Percentiles rank a stretch among this genome's conserved stretches.
These are phyloP conservation scores for Pyrgilauda ruficollis DNA, from an alignment of 2,113 vertebrate genomes.

Conservation along the genomic window DNA sequence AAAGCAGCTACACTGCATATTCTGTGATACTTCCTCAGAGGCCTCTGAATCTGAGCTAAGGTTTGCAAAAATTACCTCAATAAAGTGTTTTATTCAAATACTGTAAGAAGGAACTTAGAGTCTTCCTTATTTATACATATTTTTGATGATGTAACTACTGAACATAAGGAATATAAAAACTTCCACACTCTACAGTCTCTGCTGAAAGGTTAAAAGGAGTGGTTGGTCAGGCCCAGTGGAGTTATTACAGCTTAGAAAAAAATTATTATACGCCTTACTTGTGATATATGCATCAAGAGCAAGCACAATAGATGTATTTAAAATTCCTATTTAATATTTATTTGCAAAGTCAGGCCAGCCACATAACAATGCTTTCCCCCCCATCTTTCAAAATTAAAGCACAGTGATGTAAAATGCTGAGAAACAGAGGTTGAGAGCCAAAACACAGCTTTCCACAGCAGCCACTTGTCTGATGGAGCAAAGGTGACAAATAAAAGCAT, in stretches of 20 bases:
- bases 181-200: background rate
- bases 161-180: background rate
- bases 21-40: background rate
- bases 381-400: background rate
- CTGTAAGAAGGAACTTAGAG: background rate
- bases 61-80: background rate
- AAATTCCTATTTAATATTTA: background rate
- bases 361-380: background rate
- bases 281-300: fast-evolving
- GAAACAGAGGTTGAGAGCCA: background rate
- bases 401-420: background rate
- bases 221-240: background rate
- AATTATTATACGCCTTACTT: background rate
- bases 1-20: background rate
- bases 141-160: background rate
- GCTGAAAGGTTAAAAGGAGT: background rate
- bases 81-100: background rate
- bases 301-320: background rate
- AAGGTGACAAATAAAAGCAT: background rate
- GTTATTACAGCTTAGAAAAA: background rate
- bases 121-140: no score
- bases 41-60: background rate
- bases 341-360: background rate
- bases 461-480: background rate
- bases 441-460: background rate